Evolutionary conservation across 2,797 vertebrate genomes (phyloP).

Genomic region (Pseudochromis fuscus): DNA sequence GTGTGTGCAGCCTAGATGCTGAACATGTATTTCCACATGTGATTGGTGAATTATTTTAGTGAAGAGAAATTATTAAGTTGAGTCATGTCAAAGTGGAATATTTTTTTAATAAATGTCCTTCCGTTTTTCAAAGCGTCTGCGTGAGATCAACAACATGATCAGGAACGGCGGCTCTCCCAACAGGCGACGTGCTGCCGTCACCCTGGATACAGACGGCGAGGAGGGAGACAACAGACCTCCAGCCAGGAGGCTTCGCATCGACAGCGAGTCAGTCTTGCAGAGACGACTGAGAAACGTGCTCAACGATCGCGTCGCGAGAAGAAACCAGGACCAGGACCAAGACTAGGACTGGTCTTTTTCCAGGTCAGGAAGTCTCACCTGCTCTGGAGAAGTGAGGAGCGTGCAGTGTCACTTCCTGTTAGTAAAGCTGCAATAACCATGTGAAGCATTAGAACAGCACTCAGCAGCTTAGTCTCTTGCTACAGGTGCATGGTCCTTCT

Average conservation of each 20-base stretch:
- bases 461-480: conserved; percentile 12
- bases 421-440: background rate
- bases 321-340: conserved; percentile 2
- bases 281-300: conserved; percentile 84
- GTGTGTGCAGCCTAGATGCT: background rate
- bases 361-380: conserved; percentile 1
- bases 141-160: conserved; percentile 90
- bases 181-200: conserved; percentile 79
- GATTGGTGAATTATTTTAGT: too few species aligned
- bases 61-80: too few species aligned
- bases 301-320: conserved; percentile 77
- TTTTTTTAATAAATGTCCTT: background rate
- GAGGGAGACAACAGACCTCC: conserved; percentile 67
- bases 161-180: conserved; percentile 80
- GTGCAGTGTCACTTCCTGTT: background rate
- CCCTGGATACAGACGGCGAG: conserved; percentile 77
- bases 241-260: conserved; percentile 85
- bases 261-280: conserved; percentile 82
- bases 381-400: conserved; percentile 2
- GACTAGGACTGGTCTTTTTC: background rate
- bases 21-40: too few species aligned
- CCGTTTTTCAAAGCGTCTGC: conserved; percentile 80
- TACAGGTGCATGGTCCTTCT: background rate
- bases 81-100: too few species aligned
- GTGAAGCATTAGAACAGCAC: background rate